Percentiles rank a stretch among this genome's conserved stretches.
These are phyloP conservation scores for Pseudonaja textilis DNA, from an alignment of 2,113 vertebrate species.

Conservation along the genomic window DNA sequence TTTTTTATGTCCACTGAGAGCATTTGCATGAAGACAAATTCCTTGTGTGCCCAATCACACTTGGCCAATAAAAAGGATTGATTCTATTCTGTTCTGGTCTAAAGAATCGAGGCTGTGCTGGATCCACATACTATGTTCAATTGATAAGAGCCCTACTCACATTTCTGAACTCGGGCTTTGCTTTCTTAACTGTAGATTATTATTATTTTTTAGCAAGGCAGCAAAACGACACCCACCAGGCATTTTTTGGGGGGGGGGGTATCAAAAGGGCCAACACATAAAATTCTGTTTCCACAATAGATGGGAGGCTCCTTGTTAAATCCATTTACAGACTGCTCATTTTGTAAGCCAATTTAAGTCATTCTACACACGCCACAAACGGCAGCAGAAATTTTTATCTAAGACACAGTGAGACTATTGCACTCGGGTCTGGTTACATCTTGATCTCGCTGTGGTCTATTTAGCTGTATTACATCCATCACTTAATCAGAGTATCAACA, in stretches of 20 bases:
- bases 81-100: too few species aligned
- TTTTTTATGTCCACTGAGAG: too few species aligned
- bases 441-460: neutral
- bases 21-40: too few species aligned
- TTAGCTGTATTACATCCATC: neutral
- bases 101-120: too few species aligned
- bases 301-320: neutral
- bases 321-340: neutral
- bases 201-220: neutral
- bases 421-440: neutral
- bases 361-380: neutral
- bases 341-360: neutral
- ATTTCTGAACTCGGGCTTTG: too few species aligned
- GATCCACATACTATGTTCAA: too few species aligned
- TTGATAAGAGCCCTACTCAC: too few species aligned
- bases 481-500: neutral
- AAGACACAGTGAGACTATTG: neutral
- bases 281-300: neutral
- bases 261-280: neutral
- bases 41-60: too few species aligned
- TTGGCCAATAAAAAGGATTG: too few species aligned
- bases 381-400: neutral
- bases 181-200: too few species aligned
- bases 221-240: neutral
- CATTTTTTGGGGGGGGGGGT: neutral